Percentiles rank a stretch among this genome's conserved stretches.
Conservation (phyloP, 2,113 vertebrate species). For the Glaucomys volans region DNA sequence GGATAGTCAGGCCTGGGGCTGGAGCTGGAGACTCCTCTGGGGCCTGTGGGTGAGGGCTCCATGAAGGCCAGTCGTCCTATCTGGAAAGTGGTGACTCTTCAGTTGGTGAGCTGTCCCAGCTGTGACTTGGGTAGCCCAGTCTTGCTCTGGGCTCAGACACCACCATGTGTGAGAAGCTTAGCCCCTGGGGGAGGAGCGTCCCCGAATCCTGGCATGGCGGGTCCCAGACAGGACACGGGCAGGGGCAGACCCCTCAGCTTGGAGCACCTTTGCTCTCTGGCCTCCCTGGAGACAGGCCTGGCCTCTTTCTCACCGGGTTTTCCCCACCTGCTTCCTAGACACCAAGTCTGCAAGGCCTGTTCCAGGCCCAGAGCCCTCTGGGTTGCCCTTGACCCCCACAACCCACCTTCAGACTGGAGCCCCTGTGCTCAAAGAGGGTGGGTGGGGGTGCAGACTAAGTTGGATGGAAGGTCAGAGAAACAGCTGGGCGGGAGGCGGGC, state of each 20-base stretch:
- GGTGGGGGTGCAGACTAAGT: too few species aligned
- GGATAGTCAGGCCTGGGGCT: not conserved
- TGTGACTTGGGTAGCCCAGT: not conserved
- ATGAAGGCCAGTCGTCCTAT: not conserved
- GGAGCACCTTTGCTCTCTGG: accelerated
- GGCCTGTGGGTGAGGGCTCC: not conserved
- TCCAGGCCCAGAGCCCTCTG: not conserved
- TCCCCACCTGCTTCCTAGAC: not conserved
- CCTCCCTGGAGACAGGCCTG: too few species aligned
- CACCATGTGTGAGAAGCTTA: too few species aligned
- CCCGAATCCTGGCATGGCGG: accelerated
- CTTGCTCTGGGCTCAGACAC: too few species aligned
- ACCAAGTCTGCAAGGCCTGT: too few species aligned
- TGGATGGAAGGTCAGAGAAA: accelerated
- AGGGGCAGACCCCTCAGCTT: too few species aligned
- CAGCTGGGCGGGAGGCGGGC: accelerated
- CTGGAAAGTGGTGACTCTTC: accelerated
- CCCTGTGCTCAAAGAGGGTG: too few species aligned
- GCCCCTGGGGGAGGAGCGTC: too few species aligned
- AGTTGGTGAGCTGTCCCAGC: accelerated
- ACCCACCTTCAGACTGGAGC: not conserved
- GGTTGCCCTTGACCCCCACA: not conserved
- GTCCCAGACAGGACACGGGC: not conserved
- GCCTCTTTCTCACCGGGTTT: not conserved
- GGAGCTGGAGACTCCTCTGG: not conserved